These are phyloP conservation scores for Anarrhichthys ocellatus DNA, from an alignment of 2,113 vertebrate species.

Conservation along the genomic window DNA sequence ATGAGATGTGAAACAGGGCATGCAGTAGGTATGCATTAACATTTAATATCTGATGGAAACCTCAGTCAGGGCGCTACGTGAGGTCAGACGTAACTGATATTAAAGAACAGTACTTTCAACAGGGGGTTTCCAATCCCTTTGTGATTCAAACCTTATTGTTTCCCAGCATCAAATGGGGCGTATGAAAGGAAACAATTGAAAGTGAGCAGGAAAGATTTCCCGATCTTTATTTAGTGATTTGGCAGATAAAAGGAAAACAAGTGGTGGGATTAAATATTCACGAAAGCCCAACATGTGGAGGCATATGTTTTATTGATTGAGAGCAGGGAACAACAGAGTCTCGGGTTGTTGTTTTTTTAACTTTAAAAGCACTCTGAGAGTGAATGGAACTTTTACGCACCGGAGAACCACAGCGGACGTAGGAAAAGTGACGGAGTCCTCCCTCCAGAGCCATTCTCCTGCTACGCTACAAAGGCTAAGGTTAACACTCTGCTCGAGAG, in stretches of 20 bases:
- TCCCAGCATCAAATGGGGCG: conserved; percentile 62
- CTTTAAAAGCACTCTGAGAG: conserved; percentile 69
- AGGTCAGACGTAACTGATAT: not conserved
- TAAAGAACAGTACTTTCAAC: not conserved
- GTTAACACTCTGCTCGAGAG: conserved; percentile 70
- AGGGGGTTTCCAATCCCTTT: conserved; percentile 10
- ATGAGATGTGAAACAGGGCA: not conserved
- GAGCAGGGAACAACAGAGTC: conserved; percentile 74
- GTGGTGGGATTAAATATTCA: conserved; percentile 83
- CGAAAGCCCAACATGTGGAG: conserved; percentile 55
- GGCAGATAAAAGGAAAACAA: conserved; percentile 79
- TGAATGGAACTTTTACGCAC: conserved; percentile 44
- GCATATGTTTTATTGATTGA: conserved; percentile 85
- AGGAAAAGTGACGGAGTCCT: conserved; percentile 34
- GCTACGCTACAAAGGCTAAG: conserved; percentile 64
- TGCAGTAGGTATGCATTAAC: not conserved
- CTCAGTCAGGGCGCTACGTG: not conserved
- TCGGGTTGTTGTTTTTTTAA: conserved; percentile 50
- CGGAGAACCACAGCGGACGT: conserved; percentile 9
- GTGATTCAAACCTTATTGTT: conserved; percentile 49
- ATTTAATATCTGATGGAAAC: not conserved
- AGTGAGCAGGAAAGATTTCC: conserved; percentile 64
- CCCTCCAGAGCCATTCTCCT: conserved; percentile 65
- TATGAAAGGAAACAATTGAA: conserved; percentile 74
- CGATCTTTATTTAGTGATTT: conserved; percentile 70